These are phyloP conservation scores for Oligia strigilis DNA, from an alignment of 2,888 invertebrate species.

Conservation along the genomic window DNA sequence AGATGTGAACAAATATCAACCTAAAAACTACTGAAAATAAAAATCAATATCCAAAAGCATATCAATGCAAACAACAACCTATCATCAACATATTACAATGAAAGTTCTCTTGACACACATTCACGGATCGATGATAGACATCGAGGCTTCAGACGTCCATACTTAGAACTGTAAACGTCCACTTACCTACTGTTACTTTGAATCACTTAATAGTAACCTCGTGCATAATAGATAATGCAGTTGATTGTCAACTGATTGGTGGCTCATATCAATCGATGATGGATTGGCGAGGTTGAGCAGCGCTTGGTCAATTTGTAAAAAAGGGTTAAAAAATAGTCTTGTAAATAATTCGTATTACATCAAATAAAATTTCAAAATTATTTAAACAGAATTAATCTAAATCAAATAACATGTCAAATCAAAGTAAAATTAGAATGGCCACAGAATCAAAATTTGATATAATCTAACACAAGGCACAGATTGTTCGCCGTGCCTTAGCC, in stretches of 20 bases:
- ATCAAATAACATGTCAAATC: too few relatives aligned
- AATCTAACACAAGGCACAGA: too few relatives aligned
- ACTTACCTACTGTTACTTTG: conserved; percentile 21
- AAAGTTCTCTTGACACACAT: conserved; percentile 35
- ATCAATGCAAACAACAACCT: neutral
- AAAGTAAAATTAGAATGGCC: too few relatives aligned
- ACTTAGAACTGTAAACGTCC: conserved; percentile 25
- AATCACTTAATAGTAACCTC: conserved; percentile 19
- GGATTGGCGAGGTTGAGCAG: neutral
- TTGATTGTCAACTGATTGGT: neutral
- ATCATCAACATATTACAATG: conserved; percentile 1
- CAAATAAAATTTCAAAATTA: too few relatives aligned
- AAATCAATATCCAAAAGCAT: neutral
- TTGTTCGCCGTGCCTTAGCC: too few relatives aligned
- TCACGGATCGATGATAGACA: conserved; percentile 26
- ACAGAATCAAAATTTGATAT: too few relatives aligned
- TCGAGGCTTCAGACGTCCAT: conserved; percentile 11
- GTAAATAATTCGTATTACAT: neutral
- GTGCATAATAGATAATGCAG: neutral
- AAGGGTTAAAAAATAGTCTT: neutral
- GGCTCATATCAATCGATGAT: neutral
- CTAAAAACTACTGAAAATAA: neutral
- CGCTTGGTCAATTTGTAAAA: neutral
- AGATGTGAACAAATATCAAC: neutral
- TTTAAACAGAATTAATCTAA: too few relatives aligned